Percentiles rank a stretch among this genome's conserved stretches.
These are phyloP conservation scores for Agrotis clavis DNA, from an alignment of 2,888 invertebrate genomes.

Conservation along the genomic window DNA sequence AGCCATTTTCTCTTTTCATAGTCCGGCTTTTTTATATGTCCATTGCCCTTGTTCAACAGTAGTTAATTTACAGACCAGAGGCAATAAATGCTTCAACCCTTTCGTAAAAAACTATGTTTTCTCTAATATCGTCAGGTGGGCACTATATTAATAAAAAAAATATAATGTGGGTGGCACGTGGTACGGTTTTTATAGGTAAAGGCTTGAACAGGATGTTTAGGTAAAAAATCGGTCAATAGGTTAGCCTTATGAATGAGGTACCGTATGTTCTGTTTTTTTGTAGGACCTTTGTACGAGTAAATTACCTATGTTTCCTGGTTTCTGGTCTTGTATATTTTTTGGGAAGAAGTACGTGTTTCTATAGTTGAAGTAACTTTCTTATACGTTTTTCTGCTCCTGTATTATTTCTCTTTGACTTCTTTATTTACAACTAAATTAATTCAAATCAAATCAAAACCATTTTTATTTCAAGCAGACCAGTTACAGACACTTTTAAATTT, in stretches of 20 bases:
- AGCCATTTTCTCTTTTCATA: no score
- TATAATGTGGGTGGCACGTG: constrained; percentile 74
- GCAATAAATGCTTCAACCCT: constrained; percentile 3
- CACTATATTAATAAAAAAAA: constrained; percentile 63
- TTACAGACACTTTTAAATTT: no score
- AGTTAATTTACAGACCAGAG: background rate
- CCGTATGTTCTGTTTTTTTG: constrained; percentile 58
- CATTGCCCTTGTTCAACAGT: background rate
- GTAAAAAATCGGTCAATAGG: constrained; percentile 76
- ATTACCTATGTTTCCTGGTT: background rate
- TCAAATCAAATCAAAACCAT: no score
- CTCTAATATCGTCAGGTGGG: constrained; percentile 68
- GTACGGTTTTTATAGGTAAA: constrained; percentile 68
- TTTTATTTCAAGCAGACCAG: no score
- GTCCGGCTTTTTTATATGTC: background rate
- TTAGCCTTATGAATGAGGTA: constrained; percentile 63
- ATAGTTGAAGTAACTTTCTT: no score
- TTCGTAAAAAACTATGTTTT: constrained; percentile 22
- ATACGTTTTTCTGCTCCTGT: no score
- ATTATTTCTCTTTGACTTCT: no score
- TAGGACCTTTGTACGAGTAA: background rate
- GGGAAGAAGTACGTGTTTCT: no score
- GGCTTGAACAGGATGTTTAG: constrained; percentile 66
- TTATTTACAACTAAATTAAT: no score
- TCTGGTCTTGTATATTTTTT: background rate